Percentiles rank a stretch among this genome's conserved stretches.
Evolutionary conservation across 2,888 invertebrate genomes (phyloP).

Genomic region (Caenorhabditis panamensis): DNA sequence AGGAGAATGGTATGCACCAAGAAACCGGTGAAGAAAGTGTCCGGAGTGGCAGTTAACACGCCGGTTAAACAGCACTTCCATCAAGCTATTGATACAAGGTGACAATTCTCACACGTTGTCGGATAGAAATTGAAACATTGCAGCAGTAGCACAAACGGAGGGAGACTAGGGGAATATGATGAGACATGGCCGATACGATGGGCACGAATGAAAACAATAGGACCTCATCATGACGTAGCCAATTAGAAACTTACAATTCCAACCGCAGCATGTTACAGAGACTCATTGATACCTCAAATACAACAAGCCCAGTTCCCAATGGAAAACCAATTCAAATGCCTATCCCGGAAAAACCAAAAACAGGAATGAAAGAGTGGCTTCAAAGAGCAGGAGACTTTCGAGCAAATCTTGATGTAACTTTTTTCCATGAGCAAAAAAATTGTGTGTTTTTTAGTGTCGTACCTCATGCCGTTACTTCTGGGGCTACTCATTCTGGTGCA

Average conservation of each 20-base stretch:
- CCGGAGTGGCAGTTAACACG: conserved; percentile 64
- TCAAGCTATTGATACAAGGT: conserved; percentile 70
- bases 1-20: conserved; percentile 74
- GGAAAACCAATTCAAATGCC: conserved; percentile 15
- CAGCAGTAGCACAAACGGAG: conserved; percentile 60
- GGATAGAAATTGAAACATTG: background rate
- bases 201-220: conserved; percentile 65
- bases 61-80: conserved; percentile 69
- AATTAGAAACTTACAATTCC: background rate
- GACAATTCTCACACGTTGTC: no score
- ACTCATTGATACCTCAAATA: conserved; percentile 28
- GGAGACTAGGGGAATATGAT: conserved; percentile 76
- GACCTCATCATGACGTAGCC: conserved; percentile 57
- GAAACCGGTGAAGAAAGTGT: conserved; percentile 49
- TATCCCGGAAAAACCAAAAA: conserved; percentile 13
- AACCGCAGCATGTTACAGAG: conserved; percentile 10
- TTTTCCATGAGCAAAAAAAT: background rate
- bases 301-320: conserved; percentile 32
- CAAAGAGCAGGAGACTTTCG: conserved; percentile 34
- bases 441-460: conserved; percentile 15
- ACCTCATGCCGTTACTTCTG: conserved; percentile 22
- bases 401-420: conserved; percentile 31
- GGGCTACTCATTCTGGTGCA: conserved; percentile 49
- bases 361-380: conserved; percentile 24
- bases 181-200: conserved; percentile 80